These are phyloP conservation scores for Falco novaeseelandiae DNA, from an alignment of 2,797 vertebrate genomes.

Conservation along the genomic window DNA sequence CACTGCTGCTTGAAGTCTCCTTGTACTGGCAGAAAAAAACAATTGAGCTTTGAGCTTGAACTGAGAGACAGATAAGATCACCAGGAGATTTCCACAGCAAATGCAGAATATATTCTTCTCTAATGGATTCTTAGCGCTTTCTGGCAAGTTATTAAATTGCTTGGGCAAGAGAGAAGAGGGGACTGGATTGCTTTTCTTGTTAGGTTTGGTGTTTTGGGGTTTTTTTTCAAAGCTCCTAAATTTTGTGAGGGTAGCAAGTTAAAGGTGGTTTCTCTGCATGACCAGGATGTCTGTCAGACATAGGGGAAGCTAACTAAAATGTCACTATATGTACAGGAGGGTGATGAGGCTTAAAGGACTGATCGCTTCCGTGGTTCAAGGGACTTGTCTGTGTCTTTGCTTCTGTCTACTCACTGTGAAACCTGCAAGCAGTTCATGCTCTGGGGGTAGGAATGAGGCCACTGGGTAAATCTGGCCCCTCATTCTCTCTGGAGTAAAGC, in stretches of 20 bases:
- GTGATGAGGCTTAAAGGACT: slow-evolving; percentile 20
- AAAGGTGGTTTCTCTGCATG: not conserved
- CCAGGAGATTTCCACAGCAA: slow-evolving; percentile 71
- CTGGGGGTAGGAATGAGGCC: not conserved
- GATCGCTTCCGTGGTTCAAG: not conserved
- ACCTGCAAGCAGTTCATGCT: not conserved
- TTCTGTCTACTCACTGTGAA: not conserved
- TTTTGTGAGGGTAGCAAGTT: not conserved
- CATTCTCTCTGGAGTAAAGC: not conserved
- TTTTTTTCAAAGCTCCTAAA: not conserved
- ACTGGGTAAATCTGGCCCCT: not conserved
- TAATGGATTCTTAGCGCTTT: slow-evolving; percentile 71
- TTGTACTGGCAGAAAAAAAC: slow-evolving; percentile 28
- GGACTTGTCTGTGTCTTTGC: not conserved
- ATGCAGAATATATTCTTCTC: slow-evolving; percentile 72
- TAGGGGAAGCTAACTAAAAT: slow-evolving; percentile 79
- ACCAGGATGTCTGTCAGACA: slow-evolving; percentile 62
- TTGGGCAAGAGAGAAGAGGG: slow-evolving; percentile 1
- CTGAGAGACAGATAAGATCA: slow-evolving; percentile 68
- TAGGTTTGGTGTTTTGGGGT: not conserved
- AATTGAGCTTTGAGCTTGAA: slow-evolving; percentile 55
- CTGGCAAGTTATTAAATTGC: slow-evolving; percentile 79
- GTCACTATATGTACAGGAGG: slow-evolving; percentile 20
- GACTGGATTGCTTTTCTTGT: not conserved
- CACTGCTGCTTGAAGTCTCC: slow-evolving; percentile 43